Evolutionary conservation across 2,113 vertebrate genomes (phyloP), one percentile per base, ranked within the genome.

Genomic region (Sinocyclocheilus anophthalmus): DNA sequence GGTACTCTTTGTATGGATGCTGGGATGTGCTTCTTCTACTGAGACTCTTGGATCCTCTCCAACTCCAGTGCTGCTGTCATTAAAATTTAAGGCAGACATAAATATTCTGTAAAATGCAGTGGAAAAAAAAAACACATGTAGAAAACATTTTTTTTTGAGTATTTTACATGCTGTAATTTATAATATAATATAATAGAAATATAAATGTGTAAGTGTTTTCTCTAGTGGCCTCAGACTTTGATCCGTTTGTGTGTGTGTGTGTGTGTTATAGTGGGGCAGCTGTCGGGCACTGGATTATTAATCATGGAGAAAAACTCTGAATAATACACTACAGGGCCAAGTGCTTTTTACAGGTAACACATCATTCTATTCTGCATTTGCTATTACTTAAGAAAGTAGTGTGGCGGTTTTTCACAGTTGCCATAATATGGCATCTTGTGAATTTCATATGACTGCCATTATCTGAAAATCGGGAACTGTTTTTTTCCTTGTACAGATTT

Each of bases 221-320:
- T 30, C 30, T 39, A 42, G 53, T 20, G 53, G 53, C 7, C 53
- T 18, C 16, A 55, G 53, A 57, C 3, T 61, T 61, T 61, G 59
- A n/a, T 9, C 59, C 11, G 73, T 24, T 57, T 22, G 73, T 24
- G 37, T n/a, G 70, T 24, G 77, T 76, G 69, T 24, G 37, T n/a
- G 70, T 24, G 77, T 76, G 69, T 22, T 63, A 53, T 22, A 73
- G 26, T 42, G 63, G 48, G 53, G 75, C 5, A 70, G 45, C 75
- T 37, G 63, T 57, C 84, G 18, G 72, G 84, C 84, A 67, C 76
- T 88, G 33, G 57, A 86, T 84, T 88, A 88, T 88, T 88, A 86
- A 88, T 80, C 67, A 22, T 14, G 14, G 30, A 85, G 48, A 50
- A 48, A 39, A 75, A 85, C 73, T 20, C 55, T 88, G 73, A 84